Percentiles rank a stretch among this genome's conserved stretches.
Evolutionary conservation across 35 echinoderm and acorn worm species (phyloP).

Genomic region (Eucidaris tribuloides): DNA sequence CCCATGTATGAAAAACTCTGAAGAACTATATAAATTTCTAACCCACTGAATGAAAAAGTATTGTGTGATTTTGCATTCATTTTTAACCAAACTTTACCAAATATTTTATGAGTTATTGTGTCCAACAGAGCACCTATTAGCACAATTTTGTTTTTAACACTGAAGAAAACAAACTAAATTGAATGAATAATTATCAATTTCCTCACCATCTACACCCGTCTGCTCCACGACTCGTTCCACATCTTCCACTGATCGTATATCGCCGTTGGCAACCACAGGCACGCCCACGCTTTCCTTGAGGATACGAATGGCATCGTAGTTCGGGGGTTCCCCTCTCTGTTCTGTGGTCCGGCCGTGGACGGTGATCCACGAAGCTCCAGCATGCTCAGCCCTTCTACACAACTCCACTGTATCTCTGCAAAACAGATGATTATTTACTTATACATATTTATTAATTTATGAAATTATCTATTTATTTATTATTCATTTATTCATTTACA

Average conservation of each 20-base stretch:
- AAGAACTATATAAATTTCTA: not conserved
- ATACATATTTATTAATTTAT: no score
- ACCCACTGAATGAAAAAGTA: not conserved
- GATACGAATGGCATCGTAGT: slow-evolving; percentile 68
- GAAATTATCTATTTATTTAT: no score
- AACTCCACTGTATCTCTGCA: slow-evolving; percentile 83
- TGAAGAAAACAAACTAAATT: not conserved
- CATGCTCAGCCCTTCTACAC: slow-evolving; percentile 83
- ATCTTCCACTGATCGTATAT: slow-evolving; percentile 61
- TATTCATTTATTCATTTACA: no score
- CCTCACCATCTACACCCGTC: slow-evolving; percentile 82
- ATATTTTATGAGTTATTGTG: not conserved
- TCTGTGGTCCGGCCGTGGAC: slow-evolving; percentile 80
- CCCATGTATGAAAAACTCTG: not conserved
- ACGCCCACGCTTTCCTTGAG: slow-evolving; percentile 86
- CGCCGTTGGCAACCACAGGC: slow-evolving; percentile 97
- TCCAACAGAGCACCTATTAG: not conserved
- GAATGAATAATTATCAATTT: not conserved
- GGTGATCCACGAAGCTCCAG: slow-evolving; percentile 87
- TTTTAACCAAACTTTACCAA: not conserved
- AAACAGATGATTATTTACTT: not conserved
- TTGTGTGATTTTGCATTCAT: not conserved
- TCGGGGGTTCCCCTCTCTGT: slow-evolving; percentile 69
- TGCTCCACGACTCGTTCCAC: slow-evolving; percentile 49
- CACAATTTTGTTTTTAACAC: not conserved